Evolutionary conservation across 1,140 invertebrate species (phyloP).

Genomic region (Ruditapes philippinarum): DNA sequence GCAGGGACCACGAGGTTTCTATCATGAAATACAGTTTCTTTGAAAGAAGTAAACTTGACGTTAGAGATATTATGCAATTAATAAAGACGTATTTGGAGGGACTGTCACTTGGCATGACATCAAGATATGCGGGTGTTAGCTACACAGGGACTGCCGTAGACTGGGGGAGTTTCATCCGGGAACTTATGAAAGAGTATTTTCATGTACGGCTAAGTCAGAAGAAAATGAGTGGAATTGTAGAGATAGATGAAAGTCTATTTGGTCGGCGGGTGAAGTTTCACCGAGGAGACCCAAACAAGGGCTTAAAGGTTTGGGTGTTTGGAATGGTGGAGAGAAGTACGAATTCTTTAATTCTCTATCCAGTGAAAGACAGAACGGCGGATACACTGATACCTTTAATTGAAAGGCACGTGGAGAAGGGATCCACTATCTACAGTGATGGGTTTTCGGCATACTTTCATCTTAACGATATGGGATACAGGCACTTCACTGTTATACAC

Average conservation of each 20-base stretch:
- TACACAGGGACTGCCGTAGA: background rate
- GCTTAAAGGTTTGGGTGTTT: slow-evolving; percentile 21
- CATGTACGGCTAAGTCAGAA: background rate
- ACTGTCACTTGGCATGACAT: background rate
- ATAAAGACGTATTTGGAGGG: background rate
- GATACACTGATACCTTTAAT: too few relatives aligned
- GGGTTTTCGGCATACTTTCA: too few relatives aligned
- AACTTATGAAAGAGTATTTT: slow-evolving; percentile 14
- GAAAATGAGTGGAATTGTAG: background rate
- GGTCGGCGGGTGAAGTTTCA: background rate
- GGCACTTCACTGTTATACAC: too few relatives aligned
- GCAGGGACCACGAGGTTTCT: too few relatives aligned
- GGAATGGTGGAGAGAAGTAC: background rate
- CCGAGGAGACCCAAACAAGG: slow-evolving; percentile 18
- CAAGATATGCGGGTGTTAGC: background rate
- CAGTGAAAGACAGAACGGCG: too few relatives aligned
- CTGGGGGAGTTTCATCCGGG: background rate
- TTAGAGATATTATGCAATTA: background rate
- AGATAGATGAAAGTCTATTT: slow-evolving; percentile 24
- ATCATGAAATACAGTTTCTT: too few relatives aligned
- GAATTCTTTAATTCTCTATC: background rate
- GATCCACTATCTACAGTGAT: too few relatives aligned
- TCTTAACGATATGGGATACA: too few relatives aligned
- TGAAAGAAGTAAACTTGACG: too few relatives aligned
- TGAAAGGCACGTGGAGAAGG: too few relatives aligned